Base-by-base conservation (phyloP, 2,888 invertebrate genomes). In the Microctonus aethiopoides region DNA sequence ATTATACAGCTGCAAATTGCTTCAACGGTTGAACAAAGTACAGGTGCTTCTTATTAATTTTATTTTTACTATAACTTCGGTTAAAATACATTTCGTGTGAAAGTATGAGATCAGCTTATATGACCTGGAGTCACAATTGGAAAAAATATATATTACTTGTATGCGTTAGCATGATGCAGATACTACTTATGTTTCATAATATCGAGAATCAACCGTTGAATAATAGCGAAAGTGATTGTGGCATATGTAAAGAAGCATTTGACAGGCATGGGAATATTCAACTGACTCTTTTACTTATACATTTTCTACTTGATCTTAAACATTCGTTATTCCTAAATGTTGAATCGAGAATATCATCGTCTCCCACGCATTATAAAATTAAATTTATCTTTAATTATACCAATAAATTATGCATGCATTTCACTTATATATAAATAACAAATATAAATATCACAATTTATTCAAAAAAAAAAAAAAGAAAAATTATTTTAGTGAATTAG, bases 351-450 rank as follows among this genome's bases (percentile, higher is more conserved):
- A 46, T 46, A 16, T 5, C 7, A 7, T 7, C 46, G 4, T 20
- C 16, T 46, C 46, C 46, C 46, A 46, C 24, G 52, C 36, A 36
- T 61, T 54, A 68, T 52, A n/a, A 16, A 16, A 46, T 46, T 7
- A 16, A 46, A 46, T 46, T 7, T 9, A 20, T 16, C 46, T 16
- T 46, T n/a, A 46, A 46, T 46, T 16, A 16, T 16, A 46, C 7
- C 1, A 20, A 20, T 46, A 46, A 16, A 46, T 29, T 7, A 16
- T n/a, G n/a, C n/a, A n/a, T n/a, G n/a, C n/a, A 16, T 4, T 46
- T 7, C 16, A 16, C 20, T n/a, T 46, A 46, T 46, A 46, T 46
- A 7, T n/a, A n/a, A 16, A 46, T 16, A 46, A 16, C 6, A 7
- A 46, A n/a, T 46, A 16, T 5, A 6, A 46, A 16, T 16, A 7